phyloP scores from a whole-genome alignment of 2,113 vertebrate species.

The Ptyas mucosa region DNA sequence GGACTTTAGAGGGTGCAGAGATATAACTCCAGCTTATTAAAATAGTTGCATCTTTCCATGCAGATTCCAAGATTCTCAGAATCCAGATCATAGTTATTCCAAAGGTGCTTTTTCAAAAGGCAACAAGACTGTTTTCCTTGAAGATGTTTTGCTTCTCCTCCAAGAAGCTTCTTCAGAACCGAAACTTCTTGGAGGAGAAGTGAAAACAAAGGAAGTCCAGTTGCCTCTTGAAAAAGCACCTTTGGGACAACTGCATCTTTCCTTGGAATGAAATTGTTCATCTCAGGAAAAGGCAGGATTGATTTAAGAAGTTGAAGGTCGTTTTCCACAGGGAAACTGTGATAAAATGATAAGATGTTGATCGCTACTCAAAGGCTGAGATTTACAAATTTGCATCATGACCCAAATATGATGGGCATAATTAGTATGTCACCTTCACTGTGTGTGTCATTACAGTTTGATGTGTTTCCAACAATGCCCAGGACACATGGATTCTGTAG shows the following conservation, averaged over 20 bases:
- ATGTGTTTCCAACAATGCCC: neutral
- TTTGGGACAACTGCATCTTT: neutral
- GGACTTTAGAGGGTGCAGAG: neutral
- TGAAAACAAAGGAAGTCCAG: neutral
- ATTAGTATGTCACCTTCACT: neutral
- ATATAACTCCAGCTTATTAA: neutral
- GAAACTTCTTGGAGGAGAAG: neutral
- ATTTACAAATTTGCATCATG: neutral
- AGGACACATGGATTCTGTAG: neutral
- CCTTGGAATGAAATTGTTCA: neutral
- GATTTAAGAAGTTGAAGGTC: neutral
- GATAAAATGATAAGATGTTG: neutral
- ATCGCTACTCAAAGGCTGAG: neutral
- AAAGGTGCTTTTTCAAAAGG: neutral
- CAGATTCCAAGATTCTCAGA: neutral
- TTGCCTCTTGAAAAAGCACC: neutral
- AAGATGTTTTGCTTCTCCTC: neutral
- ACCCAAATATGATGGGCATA: neutral
- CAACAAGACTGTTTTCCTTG: neutral
- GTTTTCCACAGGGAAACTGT: neutral
- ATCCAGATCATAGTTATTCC: neutral
- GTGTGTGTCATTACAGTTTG: neutral
- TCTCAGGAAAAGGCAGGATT: neutral
- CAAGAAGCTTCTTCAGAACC: neutral
- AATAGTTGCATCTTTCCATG: neutral